Base-by-base conservation (phyloP, 92 coral and sea anemone genomes). In the Blastomussa wellsi region DNA sequence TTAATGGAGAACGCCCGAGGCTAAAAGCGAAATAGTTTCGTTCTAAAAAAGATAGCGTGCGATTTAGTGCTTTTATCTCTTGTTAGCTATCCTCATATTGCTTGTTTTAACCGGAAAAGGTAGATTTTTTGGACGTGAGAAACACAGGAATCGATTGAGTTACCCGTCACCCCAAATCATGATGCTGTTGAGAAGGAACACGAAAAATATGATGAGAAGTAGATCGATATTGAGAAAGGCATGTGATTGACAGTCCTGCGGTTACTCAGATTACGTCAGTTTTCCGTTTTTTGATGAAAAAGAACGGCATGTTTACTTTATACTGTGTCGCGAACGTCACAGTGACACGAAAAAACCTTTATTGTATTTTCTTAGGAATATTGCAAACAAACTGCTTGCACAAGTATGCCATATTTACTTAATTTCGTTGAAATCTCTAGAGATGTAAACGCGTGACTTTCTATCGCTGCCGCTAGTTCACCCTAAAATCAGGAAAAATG, bases 211-310 rank as follows among this genome's bases (percentile, higher is more conserved):
- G n/a, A 47, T 32, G 39, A 51, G 17, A 73, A 73, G 49, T 22
- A 71, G 14, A 37, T 41, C 77, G 65, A 47, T 76, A 52, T 76
- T 76, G 80, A 76, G 80, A 35, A 76, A 76, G 64, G 39, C n/a
- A 70, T 33, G 26, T 5, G 26, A 62, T 28, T 26, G 16, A 48
- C 16, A 11, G 39, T 8, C 10, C 13, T 32, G 62, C 28, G 66
- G 66, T 76, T n/a, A 76, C 19, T 76, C 19, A 52, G 62, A 9
- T 76, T 48, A 32, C 80, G 80, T 76, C 62, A 51, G 22, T 53
- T 76, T 76, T 51, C 15, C 42, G 62, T 31, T 47, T 48, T 75
- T 26, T 15, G 79, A 47, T 76, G 24, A 76, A 47, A 32, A 7
- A 37, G 37, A 32, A 19, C 75, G 6, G 41, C 17, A 1, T 70